Evolutionary conservation across 2,113 vertebrate species (phyloP), one percentile per base, ranked within the genome.

Genomic region (Echinops telfairi): DNA sequence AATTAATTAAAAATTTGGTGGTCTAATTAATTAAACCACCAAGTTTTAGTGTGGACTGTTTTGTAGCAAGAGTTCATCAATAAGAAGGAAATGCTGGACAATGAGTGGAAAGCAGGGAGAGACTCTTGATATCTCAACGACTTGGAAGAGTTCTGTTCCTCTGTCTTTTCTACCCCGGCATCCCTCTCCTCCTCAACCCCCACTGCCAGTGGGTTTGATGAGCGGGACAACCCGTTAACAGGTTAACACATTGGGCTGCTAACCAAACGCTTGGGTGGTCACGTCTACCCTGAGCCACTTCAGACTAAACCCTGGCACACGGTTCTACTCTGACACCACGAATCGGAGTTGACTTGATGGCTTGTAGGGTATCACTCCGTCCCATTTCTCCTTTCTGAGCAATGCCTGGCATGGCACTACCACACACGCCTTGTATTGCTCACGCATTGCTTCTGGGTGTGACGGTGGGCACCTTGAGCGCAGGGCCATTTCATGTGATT

Each of bases 41-140:
- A 36, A n/a, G 68, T 93, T 94, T 93, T 29, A 81, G 47, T 31
- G 27, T 14, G 0, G 73, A 84, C 33, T 89, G 3, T 84, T 58
- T 3, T 0, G 1, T 58, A 75, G 47, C 11, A n/a, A 15, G 25
- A 66, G 33, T 22, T 60, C 90, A 71, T 4, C 64, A 79, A 79
- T 7, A 33, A 58, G 20, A 73, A n/a, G 3, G 47, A 57, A 25
- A 70, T 36, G 64, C 57, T 68, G 62, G 57, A 2, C 66, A 43
- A 62, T 22, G 29, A 70, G 40, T 38, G 17, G 29, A 80, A 25
- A 27, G 29, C 89, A 31, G 82, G 16, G n/a, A 77, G 75, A 89
- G 58, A 8, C 25, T 71, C 38, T 23, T 53, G 57, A 53, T 15
- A 22, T 12, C 19, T 40, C 17, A 8, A n/a, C n/a, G 58, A 31